Base-by-base conservation (phyloP, 1,140 invertebrate species). In the Drosophila neocordata region DNA sequence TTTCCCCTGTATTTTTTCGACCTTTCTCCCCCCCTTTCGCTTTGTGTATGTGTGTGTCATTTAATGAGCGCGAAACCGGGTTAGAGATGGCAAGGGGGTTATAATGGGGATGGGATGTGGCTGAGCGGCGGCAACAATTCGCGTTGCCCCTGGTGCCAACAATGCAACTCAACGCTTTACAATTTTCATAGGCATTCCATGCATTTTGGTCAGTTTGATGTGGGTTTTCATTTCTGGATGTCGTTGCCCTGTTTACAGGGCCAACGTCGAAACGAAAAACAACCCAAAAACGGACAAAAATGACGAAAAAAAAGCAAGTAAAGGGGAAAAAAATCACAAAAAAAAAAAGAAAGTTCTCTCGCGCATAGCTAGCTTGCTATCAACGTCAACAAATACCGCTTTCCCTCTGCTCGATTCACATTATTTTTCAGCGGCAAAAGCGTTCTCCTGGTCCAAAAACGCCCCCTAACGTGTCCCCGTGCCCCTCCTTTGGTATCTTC, bases 141-240 rank as follows among this genome's bases (percentile, higher is more conserved):
- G 9, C 58, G 56, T 38, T 53, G 56, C 53, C 27, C 41, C 57
- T 11, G 51, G 61, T 18, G 68, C 51, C 63, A 58, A 77, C 74
- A 69, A 69, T 79, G 84, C 61, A 80, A 74, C 77, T 48, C 41
- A 81, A 69, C 69, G 72, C 77, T 84, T 80, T 78, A 80, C 80
- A 84, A 81, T 85, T 89, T 82, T 76, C 84, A 81, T 89, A 81
- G 80, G 76, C 71, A 89, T 89, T 89, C 85, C 84, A 84, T 89
- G 84, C 77, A 89, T 89, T 89, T 89, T 89, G 84, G 84, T 89
- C 84, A 89, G 84, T 89, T 89, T 89, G 84, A 89, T 89, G 84
- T 89, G 85, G 84, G 84, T 89, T 78, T 87, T 84, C 76, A 72
- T 84, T 84, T 77, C 65, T 69, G 74, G 71, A 67, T 77, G 71